Base-by-base conservation (phyloP, 2,113 vertebrate genomes). In the Phylloscopus whistleri region DNA sequence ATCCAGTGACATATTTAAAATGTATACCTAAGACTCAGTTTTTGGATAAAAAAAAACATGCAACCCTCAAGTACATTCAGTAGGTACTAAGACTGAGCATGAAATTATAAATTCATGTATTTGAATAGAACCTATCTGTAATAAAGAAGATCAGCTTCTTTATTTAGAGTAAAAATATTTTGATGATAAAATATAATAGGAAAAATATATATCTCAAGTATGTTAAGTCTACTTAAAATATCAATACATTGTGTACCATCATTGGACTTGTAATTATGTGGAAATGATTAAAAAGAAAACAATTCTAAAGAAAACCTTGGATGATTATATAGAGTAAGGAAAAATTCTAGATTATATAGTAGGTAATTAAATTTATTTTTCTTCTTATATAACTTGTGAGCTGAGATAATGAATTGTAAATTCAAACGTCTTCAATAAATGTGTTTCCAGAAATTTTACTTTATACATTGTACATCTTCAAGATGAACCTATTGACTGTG, bases 1-100 rank as follows among this genome's bases (percentile, higher is more conserved):
- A 24, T 43, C 48, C 19, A 58, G 7, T 74, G 15, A 30, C 24
- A 24, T 41, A 39, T 22, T 55, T 76, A 53, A 69, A 62, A 59
- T n/a, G 1, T 53, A 9, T 41, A 18, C 4, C 14, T 59, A 16
- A 4, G 2, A 26, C 6, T 16, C 16, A 24, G 2, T 3, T 81
- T 89, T 64, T 27, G 2, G 13, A n/a, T 64, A 52, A 80, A 37
- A n/a, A 52, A 4, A 26, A 53, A 20, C 8, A 27, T 4, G 14
- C 1, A 74, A 28, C 24, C 48, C 15, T 44, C 12, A 75, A 35
- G 24, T 24, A 20, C 6, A 58, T 82, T 70, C 41, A 69, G 17
- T 7, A 62, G 6, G 9, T 53, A 60, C 12, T n/a, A 66, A 85
- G 37, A 33, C 7, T 15, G 8, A 58, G 2, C 7, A 35, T 74